Conservation (phyloP, 2,113 vertebrate genomes). For the Setophaga kirtlandii region DNA sequence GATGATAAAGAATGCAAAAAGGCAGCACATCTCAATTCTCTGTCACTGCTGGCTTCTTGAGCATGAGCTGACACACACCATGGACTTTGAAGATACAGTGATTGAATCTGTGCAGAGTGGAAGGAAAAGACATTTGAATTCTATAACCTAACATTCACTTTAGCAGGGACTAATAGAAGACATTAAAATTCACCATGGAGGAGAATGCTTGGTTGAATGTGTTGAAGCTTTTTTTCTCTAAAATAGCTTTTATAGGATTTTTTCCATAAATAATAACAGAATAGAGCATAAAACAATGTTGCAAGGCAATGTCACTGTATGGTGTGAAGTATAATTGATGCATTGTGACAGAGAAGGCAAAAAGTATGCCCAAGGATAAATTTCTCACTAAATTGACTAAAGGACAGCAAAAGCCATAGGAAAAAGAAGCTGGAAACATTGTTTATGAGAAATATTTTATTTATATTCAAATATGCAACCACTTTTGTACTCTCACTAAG, state of each 20-base stretch:
- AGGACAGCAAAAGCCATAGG: background rate
- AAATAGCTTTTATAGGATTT: background rate
- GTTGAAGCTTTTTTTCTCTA: background rate
- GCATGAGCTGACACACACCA: background rate
- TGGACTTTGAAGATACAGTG: conserved; percentile 39
- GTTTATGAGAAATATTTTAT: conserved; percentile 1
- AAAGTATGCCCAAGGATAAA: conserved; percentile 23
- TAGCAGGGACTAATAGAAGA: background rate
- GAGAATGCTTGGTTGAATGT: background rate
- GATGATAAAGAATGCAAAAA: conserved; percentile 28
- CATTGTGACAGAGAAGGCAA: conserved; percentile 18
- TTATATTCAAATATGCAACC: conserved; percentile 25
- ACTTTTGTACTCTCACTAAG: conserved; percentile 10
- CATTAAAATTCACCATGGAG: background rate
- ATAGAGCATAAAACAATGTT: background rate
- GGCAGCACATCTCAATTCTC: conserved; percentile 11
- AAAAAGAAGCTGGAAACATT: background rate
- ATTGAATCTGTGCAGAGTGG: background rate
- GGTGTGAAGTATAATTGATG: background rate
- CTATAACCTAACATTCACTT: background rate
- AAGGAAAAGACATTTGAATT: background rate
- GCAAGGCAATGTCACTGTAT: background rate
- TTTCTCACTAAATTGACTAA: conserved; percentile 7
- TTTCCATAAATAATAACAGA: conserved; percentile 1
- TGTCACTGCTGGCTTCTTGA: conserved; percentile 41